Conservation (phyloP, 2,113 vertebrate genomes). For the Chamaea fasciata region DNA sequence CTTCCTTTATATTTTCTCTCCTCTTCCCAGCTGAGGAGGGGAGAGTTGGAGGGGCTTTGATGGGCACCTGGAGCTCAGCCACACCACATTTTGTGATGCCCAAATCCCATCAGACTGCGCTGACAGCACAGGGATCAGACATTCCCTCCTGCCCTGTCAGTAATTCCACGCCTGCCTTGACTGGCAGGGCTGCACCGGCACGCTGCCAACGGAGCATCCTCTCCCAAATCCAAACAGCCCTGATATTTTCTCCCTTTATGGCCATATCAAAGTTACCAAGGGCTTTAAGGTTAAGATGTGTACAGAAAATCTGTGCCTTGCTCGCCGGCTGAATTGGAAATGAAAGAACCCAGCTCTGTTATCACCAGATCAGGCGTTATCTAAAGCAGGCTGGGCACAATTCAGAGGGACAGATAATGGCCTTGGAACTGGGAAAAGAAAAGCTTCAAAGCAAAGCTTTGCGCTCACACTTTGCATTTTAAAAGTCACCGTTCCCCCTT, state of each 20-base stretch:
- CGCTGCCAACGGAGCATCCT: not conserved
- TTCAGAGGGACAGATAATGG: not conserved
- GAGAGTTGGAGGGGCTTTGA: not conserved
- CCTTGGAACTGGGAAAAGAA: not conserved
- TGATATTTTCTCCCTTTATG: not conserved
- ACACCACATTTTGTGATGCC: not conserved
- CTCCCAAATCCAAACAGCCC: not conserved
- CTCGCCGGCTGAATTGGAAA: not conserved
- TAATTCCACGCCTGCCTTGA: not conserved
- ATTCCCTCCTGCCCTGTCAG: not conserved
- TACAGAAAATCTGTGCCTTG: not conserved
- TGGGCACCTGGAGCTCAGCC: not conserved
- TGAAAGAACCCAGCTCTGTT: not conserved
- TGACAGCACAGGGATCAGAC: not conserved
- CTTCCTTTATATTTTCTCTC: not conserved
- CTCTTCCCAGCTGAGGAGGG: not conserved
- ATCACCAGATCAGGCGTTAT: not conserved
- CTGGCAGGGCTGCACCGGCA: not conserved
- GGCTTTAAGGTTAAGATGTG: not conserved
- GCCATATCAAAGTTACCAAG: slow-evolving; percentile 24
- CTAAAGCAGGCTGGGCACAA: not conserved
- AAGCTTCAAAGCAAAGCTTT: not conserved
- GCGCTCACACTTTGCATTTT: not conserved
- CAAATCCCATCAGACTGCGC: not conserved
- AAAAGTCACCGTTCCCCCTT: not conserved